These are phyloP conservation scores for Peromyscus leucopus DNA, from an alignment of 2,113 vertebrate genomes.

Conservation along the genomic window DNA sequence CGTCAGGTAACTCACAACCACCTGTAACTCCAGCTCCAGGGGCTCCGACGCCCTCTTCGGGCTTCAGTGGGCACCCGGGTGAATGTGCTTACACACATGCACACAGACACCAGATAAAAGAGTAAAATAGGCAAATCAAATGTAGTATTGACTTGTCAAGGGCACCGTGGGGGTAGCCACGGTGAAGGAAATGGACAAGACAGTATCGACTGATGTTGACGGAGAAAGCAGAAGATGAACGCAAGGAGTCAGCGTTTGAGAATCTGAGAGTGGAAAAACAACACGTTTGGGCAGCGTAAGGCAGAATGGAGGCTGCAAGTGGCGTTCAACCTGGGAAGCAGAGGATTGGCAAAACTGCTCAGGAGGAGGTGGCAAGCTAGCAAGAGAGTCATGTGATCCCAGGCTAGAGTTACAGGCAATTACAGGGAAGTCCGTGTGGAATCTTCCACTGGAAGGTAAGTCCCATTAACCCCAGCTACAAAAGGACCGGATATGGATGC, in stretches of 20 bases:
- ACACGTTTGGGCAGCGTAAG: not conserved
- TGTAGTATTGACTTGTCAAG: not conserved
- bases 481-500: accelerated
- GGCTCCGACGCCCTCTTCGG: not conserved
- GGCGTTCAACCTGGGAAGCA: not conserved
- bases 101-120: not conserved
- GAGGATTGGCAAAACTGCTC: not conserved
- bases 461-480: constrained; percentile 16
- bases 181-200: not conserved
- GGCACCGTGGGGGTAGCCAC: not conserved
- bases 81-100: not conserved
- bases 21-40: not conserved
- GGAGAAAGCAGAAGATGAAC: not conserved
- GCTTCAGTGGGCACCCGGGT: not conserved
- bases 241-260: not conserved
- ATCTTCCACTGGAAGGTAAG: not conserved
- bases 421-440: not conserved
- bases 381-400: not conserved
- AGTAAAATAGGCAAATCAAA: not conserved
- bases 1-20: not conserved
- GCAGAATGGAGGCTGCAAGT: not conserved
- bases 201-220: not conserved
- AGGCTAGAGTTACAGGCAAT: not conserved
- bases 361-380: not conserved
- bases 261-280: not conserved